phyloP scores from a whole-genome alignment of 2,797 vertebrate genomes.

The Peromyscus melanophrys region DNA sequence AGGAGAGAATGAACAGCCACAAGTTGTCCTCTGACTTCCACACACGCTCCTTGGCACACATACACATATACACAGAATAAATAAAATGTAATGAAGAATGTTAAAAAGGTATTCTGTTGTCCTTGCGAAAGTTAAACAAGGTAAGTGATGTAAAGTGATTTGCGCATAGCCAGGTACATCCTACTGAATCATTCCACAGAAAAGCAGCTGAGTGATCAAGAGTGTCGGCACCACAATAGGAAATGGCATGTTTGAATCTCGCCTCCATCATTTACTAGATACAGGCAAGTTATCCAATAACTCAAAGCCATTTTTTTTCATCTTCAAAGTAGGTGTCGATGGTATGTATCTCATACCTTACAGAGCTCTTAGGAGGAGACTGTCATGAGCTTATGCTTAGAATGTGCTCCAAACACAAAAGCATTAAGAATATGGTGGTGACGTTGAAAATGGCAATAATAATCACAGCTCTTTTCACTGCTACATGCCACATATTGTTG shows the following conservation, averaged over 20 bases:
- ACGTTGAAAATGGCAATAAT: neutral
- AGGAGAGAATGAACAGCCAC: neutral
- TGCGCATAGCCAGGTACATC: neutral
- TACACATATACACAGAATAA: neutral
- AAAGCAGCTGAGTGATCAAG: neutral
- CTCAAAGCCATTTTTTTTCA: conserved; percentile 1
- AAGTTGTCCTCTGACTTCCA: neutral
- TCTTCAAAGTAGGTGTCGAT: neutral
- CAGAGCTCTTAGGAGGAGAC: neutral
- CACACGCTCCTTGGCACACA: neutral
- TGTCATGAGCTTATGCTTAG: neutral
- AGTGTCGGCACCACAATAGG: neutral
- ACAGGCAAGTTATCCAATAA: neutral
- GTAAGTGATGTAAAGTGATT: neutral
- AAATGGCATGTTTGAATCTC: neutral
- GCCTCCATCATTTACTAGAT: neutral
- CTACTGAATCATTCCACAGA: neutral
- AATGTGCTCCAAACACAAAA: neutral
- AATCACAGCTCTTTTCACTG: neutral
- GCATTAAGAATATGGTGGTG: neutral
- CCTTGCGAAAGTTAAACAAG: neutral
- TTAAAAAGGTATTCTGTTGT: neutral
- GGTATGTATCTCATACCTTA: neutral
- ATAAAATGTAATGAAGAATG: neutral
- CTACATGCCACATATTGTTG: neutral